A percentile compares a stretch with the other conserved stretches of the same genome.
These are phyloP conservation scores for Autographa gamma DNA, from an alignment of 2,888 invertebrate genomes.

Conservation along the genomic window DNA sequence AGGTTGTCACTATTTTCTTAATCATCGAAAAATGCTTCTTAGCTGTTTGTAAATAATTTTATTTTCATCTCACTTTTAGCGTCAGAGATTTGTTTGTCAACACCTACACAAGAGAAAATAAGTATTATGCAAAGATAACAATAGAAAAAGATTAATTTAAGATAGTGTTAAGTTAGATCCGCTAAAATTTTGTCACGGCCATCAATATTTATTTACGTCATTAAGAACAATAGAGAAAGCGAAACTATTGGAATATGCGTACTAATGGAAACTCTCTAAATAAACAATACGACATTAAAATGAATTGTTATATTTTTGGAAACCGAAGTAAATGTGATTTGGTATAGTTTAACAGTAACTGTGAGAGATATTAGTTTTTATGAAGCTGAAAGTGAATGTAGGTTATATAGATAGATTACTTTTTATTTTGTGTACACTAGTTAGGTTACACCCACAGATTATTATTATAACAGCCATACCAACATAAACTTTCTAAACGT, in stretches of 20 bases:
- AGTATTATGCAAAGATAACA: slow-evolving; percentile 40
- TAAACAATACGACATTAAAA: slow-evolving; percentile 53
- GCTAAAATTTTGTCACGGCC: slow-evolving; percentile 43
- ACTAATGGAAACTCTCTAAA: slow-evolving; percentile 45
- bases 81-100: slow-evolving; percentile 7
- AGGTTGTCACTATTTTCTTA: no score
- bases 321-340: slow-evolving; percentile 50
- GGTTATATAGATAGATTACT: not conserved
- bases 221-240: slow-evolving; percentile 55
- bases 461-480: not conserved
- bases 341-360: slow-evolving; percentile 29
- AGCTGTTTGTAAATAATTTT: no score
- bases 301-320: slow-evolving; percentile 48
- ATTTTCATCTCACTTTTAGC: no score
- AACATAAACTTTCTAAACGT: not conserved
- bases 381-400: slow-evolving; percentile 2
- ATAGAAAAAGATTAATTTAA: not conserved
- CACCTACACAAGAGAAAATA: slow-evolving; percentile 27
- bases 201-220: slow-evolving; percentile 54
- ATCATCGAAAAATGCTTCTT: no score
- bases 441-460: not conserved
- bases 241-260: slow-evolving; percentile 37
- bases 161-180: slow-evolving; percentile 23
- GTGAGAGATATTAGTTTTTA: slow-evolving; percentile 31
- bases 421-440: not conserved